These are phyloP conservation scores for Metopolophium dirhodum DNA, from an alignment of 1,140 invertebrate genomes.

Conservation along the genomic window DNA sequence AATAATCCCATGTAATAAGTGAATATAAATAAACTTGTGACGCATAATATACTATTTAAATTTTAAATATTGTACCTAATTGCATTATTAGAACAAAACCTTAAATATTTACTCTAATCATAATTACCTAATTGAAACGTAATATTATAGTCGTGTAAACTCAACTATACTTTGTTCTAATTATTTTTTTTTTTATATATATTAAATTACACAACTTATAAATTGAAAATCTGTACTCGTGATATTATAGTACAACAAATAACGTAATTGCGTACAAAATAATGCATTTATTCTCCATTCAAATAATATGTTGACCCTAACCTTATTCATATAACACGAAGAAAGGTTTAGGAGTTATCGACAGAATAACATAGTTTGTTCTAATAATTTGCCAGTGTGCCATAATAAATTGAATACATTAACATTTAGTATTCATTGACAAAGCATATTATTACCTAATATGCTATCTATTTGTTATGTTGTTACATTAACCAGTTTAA, in stretches of 20 bases:
- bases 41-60: background rate
- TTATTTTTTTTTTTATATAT: too few species aligned
- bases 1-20: too few species aligned
- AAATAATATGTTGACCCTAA: background rate
- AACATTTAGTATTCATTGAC: background rate
- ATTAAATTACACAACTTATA: background rate
- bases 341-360: background rate
- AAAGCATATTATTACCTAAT: background rate
- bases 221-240: background rate
- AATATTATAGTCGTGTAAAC: background rate
- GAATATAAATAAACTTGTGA: too few species aligned
- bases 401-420: slow-evolving; percentile 9
- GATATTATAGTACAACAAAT: background rate
- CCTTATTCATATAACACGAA: background rate
- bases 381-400: background rate
- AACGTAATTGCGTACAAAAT: background rate
- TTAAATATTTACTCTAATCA: background rate
- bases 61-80: background rate
- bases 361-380: background rate
- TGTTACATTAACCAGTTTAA: background rate
- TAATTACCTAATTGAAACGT: background rate
- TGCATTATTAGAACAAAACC: background rate
- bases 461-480: background rate
- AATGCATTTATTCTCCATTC: background rate
- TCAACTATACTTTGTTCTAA: background rate